Percentiles rank a stretch among this genome's conserved stretches.
Conservation (phyloP, 2,113 vertebrate species). For the Phylloscopus whistleri region DNA sequence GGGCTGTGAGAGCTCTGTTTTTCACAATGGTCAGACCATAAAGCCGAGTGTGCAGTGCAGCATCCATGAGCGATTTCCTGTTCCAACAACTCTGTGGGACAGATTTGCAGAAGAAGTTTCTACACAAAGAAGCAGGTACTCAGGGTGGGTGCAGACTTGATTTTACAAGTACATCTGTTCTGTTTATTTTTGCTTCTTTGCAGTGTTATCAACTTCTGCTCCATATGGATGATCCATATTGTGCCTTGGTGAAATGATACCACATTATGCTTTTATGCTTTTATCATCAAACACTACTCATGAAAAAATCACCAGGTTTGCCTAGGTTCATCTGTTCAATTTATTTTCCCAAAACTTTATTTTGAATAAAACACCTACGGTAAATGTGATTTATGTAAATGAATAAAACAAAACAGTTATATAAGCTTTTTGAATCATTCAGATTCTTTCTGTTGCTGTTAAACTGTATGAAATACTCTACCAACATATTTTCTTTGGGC, state of each 20-base stretch:
- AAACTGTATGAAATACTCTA: slow-evolving; percentile 56
- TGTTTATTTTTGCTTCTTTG: slow-evolving; percentile 81
- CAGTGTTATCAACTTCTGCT: slow-evolving; percentile 78
- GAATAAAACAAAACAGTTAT: slow-evolving; percentile 78
- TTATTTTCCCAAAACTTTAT: slow-evolving; percentile 80
- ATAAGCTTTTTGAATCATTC: slow-evolving; percentile 75
- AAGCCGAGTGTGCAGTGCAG: rapidly evolving
- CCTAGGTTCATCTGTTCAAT: slow-evolving; percentile 80
- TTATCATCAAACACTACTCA: slow-evolving; percentile 84
- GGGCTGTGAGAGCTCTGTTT: neutral
- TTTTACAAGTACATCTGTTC: slow-evolving; percentile 82
- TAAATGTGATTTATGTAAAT: slow-evolving; percentile 82
- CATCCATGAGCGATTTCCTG: neutral
- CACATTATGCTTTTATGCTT: slow-evolving; percentile 81
- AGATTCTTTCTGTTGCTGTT: slow-evolving; percentile 62
- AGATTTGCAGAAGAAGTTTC: slow-evolving; percentile 69
- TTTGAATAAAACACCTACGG: slow-evolving; percentile 82
- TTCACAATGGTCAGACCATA: rapidly evolving
- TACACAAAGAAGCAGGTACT: slow-evolving; percentile 73
- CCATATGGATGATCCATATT: slow-evolving; percentile 83
- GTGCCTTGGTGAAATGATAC: slow-evolving; percentile 77
- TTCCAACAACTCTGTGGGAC: slow-evolving; percentile 11
- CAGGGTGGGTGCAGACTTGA: slow-evolving; percentile 73
- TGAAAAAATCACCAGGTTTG: slow-evolving; percentile 81
- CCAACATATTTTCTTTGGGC: slow-evolving; percentile 50